phyloP scores from a whole-genome alignment of 2,888 invertebrate species.

The Dendrolimus houi region DNA sequence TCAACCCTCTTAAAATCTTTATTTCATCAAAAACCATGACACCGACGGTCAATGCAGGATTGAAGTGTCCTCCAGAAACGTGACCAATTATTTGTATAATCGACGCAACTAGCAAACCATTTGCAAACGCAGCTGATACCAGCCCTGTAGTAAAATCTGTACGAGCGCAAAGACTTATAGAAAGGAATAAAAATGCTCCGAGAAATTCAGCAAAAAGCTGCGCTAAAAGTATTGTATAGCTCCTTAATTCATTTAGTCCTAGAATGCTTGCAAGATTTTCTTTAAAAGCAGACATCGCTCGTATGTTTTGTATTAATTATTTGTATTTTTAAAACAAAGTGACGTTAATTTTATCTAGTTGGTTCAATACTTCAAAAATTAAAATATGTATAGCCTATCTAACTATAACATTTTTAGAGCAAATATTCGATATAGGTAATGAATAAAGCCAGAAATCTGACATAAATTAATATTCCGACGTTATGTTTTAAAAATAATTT shows the following conservation, averaged over 20 bases:
- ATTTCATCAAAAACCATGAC: conserved; percentile 22
- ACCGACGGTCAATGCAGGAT: conserved; percentile 30
- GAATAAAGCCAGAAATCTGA: too few species aligned
- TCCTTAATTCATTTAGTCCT: conserved; percentile 19
- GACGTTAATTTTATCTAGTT: too few species aligned
- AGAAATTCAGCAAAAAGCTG: conserved; percentile 26
- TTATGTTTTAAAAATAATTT: too few species aligned
- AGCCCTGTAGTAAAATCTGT: conserved; percentile 3
- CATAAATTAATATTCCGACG: too few species aligned
- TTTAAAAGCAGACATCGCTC: conserved; percentile 1
- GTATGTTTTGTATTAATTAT: conserved; percentile 9
- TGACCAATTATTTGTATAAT: conserved; percentile 24
- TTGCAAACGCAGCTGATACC: conserved; percentile 13
- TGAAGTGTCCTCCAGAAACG: conserved; percentile 29
- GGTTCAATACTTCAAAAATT: too few species aligned
- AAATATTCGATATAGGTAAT: too few species aligned
- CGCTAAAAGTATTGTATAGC: conserved; percentile 11
- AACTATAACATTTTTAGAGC: too few species aligned
- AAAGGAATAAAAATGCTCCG: conserved; percentile 22
- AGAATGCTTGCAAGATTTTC: conserved; percentile 3
- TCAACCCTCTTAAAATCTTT: conserved; percentile 23
- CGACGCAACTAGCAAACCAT: conserved; percentile 21
- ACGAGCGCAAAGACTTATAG: conserved; percentile 16
- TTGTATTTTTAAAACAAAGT: too few species aligned
- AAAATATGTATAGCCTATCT: too few species aligned